Conservation (phyloP, 2,888 invertebrate genomes). For the Hybos culiciformis region DNA sequence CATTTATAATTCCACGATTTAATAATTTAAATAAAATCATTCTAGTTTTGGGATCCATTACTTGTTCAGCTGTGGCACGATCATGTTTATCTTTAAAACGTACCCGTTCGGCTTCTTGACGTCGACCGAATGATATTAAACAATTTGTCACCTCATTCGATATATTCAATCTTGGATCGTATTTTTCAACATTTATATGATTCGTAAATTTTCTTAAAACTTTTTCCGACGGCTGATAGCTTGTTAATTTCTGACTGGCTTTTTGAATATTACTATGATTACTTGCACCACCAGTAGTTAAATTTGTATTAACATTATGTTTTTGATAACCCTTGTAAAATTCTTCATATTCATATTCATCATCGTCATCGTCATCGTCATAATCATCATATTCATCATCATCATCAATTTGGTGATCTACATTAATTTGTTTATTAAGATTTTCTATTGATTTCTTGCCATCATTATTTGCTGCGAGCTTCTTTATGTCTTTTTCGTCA, state of each 20-base stretch:
- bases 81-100: constrained; percentile 83
- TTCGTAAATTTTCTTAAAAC: constrained; percentile 61
- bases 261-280: constrained; percentile 39
- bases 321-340: constrained; percentile 29
- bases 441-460: no score
- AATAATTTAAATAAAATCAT: constrained; percentile 92
- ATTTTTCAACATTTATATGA: constrained; percentile 74
- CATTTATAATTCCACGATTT: constrained; percentile 66
- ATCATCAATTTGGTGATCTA: constrained; percentile 17
- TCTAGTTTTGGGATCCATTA: constrained; percentile 90
- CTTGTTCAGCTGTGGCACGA: constrained; percentile 91
- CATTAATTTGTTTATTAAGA: constrained; percentile 10
- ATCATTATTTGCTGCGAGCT: constrained; percentile 7
- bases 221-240: constrained; percentile 70
- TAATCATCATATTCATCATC: constrained; percentile 21
- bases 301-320: constrained; percentile 19
- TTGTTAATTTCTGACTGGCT: constrained; percentile 44
- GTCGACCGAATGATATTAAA: constrained; percentile 53
- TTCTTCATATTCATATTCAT: constrained; percentile 27
- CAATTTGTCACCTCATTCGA: constrained; percentile 53
- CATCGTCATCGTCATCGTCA: constrained; percentile 17
- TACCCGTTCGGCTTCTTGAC: constrained; percentile 53
- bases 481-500: constrained; percentile 5
- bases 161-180: constrained; percentile 43
- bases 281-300: constrained; percentile 6